These are phyloP conservation scores for Metellina segmentata DNA, from an alignment of 2,888 invertebrate species.

Conservation along the genomic window DNA sequence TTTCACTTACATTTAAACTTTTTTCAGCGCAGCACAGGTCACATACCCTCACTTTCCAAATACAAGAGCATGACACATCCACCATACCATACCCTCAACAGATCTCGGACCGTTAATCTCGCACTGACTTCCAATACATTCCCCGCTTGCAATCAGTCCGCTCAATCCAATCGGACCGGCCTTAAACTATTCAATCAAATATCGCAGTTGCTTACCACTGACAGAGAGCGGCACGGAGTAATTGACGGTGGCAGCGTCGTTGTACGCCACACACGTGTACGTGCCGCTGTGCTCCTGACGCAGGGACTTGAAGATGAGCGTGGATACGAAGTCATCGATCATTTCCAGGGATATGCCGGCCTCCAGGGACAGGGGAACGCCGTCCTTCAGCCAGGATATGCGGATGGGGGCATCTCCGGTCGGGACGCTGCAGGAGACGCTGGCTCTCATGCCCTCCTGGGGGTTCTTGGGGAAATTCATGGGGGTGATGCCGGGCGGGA, in stretches of 20 bases:
- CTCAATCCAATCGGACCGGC: too few species aligned
- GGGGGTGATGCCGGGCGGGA: conserved; percentile 78
- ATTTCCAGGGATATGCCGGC: conserved; percentile 75
- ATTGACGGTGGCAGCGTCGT: conserved; percentile 78
- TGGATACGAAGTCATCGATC: conserved; percentile 75
- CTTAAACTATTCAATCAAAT: not conserved
- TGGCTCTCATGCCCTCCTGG: conserved; percentile 78
- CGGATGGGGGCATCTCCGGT: conserved; percentile 78
- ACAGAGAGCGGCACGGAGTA: conserved; percentile 81
- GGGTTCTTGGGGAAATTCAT: conserved; percentile 77
- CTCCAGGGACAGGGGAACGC: conserved; percentile 70
- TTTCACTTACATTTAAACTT: too few species aligned
- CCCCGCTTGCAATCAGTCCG: too few species aligned
- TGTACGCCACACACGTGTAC: conserved; percentile 81
- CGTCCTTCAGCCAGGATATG: conserved; percentile 78
- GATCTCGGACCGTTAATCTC: too few species aligned
- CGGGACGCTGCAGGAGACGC: conserved; percentile 78
- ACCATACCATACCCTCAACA: too few species aligned
- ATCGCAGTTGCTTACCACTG: conserved; percentile 80
- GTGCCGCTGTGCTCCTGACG: conserved; percentile 71
- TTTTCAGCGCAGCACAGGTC: too few species aligned
- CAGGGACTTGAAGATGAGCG: conserved; percentile 76
- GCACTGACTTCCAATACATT: too few species aligned
- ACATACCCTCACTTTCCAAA: too few species aligned
- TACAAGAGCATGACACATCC: too few species aligned